phyloP scores from a whole-genome alignment of 2,888 invertebrate genomes.

The Ptychoptera albimana region DNA sequence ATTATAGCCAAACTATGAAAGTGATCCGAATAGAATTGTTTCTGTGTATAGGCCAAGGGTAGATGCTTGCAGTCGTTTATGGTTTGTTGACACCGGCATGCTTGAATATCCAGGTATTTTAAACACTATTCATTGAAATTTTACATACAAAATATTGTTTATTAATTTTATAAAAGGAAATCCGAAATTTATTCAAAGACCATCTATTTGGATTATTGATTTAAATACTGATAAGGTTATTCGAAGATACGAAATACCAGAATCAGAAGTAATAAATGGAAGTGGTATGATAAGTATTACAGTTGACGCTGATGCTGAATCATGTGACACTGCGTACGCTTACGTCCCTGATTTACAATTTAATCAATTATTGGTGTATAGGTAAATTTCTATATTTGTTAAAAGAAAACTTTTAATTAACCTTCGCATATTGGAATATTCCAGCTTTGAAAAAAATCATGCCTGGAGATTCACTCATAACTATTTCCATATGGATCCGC shows the following conservation, averaged over 20 bases:
- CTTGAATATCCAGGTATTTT: slow-evolving; percentile 46
- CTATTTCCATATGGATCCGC: neutral
- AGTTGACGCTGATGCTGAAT: slow-evolving; percentile 39
- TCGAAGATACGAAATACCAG: slow-evolving; percentile 34
- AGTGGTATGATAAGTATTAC: slow-evolving; percentile 45
- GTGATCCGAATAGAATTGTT: slow-evolving; percentile 29
- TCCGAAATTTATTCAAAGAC: slow-evolving; percentile 34
- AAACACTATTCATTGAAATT: too few species aligned
- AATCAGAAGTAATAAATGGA: slow-evolving; percentile 19
- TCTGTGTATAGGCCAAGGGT: slow-evolving; percentile 56
- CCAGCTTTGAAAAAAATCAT: too few species aligned
- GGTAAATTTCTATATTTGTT: too few species aligned
- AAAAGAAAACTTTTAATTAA: too few species aligned
- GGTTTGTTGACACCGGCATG: slow-evolving; percentile 65
- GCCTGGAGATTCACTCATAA: neutral
- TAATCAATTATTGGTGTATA: slow-evolving; percentile 28
- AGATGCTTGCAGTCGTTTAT: slow-evolving; percentile 55
- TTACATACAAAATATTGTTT: too few species aligned
- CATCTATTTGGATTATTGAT: slow-evolving; percentile 50
- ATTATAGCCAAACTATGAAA: slow-evolving; percentile 10
- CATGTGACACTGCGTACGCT: slow-evolving; percentile 48
- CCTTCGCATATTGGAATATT: too few species aligned
- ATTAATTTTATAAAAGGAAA: too few species aligned
- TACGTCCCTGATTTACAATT: slow-evolving; percentile 41
- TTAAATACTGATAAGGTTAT: slow-evolving; percentile 44